Base-by-base conservation (phyloP, 2,797 vertebrate genomes). In the Merluccius polli region DNA sequence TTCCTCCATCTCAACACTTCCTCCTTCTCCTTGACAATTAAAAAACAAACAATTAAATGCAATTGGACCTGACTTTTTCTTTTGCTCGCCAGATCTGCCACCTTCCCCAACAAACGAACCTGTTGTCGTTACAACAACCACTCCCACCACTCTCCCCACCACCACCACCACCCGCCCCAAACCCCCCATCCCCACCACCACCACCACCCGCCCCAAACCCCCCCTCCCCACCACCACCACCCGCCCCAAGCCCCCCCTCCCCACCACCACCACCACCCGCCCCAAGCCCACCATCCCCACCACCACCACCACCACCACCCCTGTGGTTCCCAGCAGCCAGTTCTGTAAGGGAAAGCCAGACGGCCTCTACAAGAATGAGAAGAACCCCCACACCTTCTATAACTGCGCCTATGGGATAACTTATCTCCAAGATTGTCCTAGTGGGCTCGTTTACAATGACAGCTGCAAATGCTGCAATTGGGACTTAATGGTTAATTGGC, bases 381-480 rank as follows among this genome's bases (percentile, higher is more conserved):
- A 38, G 0, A 72, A 93, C 15, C 0, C 0, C 0, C 38, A 21
- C 32, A 65, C 79, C 63, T 93, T 90, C 72, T 90, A 89, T 81
- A 86, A 90, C 4, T 93, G 93, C 65, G 11, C 21, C 27, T 0
- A 32, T 0, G 82, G 81, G 35, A 0, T 0, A 1, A 84, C 84
- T 3, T 73, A 44, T n/a, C 0, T 76, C 32, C 77, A 82, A 13
- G 52, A 0, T 2, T 94, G 93, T 44, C 77, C 82, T 36, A 0
- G 0, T 24, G 67, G 63, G 68, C 88, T 92, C 21, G 67, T 88
- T 70, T 93, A 74, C 72, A 80, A 32, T 16, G 6, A 72, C 0
- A 12, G 0, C 4, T 94, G 92, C 75, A 71, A 78, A 3, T 94
- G 92, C 78, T 93, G 93, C 1, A 41, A 89, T 63, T 93, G 89